These are phyloP conservation scores for Limenitis camilla DNA, from an alignment of 2,888 invertebrate genomes.

Conservation along the genomic window DNA sequence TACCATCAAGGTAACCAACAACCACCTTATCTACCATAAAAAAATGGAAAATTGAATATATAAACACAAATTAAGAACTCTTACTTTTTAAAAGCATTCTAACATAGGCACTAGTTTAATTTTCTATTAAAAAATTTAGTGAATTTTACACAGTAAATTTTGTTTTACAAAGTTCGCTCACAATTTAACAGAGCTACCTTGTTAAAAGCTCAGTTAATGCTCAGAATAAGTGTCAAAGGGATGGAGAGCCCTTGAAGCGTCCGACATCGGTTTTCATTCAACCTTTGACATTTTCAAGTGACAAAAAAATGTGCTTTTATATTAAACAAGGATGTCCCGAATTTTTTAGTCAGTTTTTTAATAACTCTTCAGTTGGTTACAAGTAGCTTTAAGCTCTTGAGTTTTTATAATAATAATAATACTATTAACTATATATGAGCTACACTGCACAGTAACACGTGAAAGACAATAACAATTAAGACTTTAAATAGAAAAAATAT, in stretches of 20 bases:
- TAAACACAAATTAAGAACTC: too few species aligned
- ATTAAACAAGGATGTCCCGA: background rate
- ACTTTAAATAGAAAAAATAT: too few species aligned
- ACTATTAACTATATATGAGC: conserved; percentile 14
- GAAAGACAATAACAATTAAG: too few species aligned
- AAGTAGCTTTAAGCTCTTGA: background rate
- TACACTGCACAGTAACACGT: too few species aligned
- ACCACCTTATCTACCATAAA: too few species aligned
- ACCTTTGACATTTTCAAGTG: conserved; percentile 6
- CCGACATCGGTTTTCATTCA: conserved; percentile 12
- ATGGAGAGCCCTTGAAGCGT: conserved; percentile 11
- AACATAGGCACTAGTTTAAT: too few species aligned
- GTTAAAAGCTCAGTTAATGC: conserved; percentile 16
- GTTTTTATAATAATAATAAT: background rate
- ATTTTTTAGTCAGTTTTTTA: background rate
- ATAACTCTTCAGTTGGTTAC: background rate
- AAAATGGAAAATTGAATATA: too few species aligned
- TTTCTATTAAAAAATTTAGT: too few species aligned
- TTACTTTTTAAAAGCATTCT: too few species aligned
- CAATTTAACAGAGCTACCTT: conserved; percentile 9
- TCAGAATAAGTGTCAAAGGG: conserved; percentile 16
- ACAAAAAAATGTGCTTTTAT: background rate
- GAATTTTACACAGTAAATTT: too few species aligned
- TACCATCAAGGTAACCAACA: too few species aligned
- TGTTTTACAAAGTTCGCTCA: conserved; percentile 6